Evolutionary conservation across 2,888 invertebrate genomes (phyloP), one percentile per base, ranked within the genome.

Genomic region (Ochropleura leucogaster): DNA sequence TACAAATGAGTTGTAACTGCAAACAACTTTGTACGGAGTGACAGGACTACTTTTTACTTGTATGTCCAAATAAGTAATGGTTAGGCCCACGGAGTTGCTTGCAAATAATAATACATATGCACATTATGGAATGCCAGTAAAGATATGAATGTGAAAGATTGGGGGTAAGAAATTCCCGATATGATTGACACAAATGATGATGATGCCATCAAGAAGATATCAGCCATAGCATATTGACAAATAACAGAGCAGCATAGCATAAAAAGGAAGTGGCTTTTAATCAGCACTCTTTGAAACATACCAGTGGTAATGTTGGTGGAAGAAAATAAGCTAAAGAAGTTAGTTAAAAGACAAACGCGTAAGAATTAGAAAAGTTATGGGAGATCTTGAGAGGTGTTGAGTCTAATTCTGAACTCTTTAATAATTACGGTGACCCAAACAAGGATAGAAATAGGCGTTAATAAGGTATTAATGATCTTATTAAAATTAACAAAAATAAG

Each of bases 1-100:
- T 81, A 69, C 73, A 59, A 74, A 40, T 68, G 63, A 75, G 63
- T 62, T 80, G 53, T 74, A 57, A 66, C 51, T 74, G 47, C 44
- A 62, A 30, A 66, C 18, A 62, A 30, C 51, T 62, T 47, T 47
- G 55, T 51, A 70, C 20, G 4, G n/a, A 69, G 40, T 18, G 65
- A 73, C 57, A 59, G 47, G 42, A 9, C 16, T 10, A 63, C 55
- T 65, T 69, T 68, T 62, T 59, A 71, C 40, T 10, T 49, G 53
- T 20, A 60, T 63, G 46, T 69, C 40, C 30, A 30, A 0, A 0
- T 18, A 9, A 47, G 57, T 30, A 16, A 57, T 30, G 30, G 46
- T 0, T 18, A 18, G 0, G 10, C 16, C n/a, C 20, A 30, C 30
- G 60, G 63, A 1, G 82, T 65, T 79, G 20, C n/a, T 47, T 64